Evolutionary conservation across 92 coral and sea anemone species (phyloP).

Genomic region (Bergia sp.): DNA sequence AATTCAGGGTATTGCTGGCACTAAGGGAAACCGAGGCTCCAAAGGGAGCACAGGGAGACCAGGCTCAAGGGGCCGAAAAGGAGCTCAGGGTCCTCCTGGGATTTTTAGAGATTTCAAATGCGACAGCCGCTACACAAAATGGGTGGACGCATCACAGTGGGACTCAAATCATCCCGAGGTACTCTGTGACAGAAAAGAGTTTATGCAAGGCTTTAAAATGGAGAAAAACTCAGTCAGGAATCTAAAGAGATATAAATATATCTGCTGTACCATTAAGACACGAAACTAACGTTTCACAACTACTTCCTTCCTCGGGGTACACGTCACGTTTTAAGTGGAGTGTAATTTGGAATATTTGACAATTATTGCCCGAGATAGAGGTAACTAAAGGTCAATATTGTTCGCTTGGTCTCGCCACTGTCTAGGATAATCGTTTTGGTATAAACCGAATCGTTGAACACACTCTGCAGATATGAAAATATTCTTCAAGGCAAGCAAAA

Average conservation of each 20-base stretch:
- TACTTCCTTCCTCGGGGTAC: not conserved
- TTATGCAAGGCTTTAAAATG: slow-evolving; percentile 75
- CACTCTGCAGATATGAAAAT: no score
- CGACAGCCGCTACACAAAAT: slow-evolving; percentile 72
- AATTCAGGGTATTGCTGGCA: slow-evolving; percentile 64
- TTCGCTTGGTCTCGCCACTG: not conserved
- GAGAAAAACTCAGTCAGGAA: slow-evolving; percentile 57
- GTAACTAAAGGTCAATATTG: not conserved
- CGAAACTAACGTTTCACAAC: not conserved
- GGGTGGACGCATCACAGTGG: slow-evolving; percentile 78
- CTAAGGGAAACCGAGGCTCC: slow-evolving; percentile 67
- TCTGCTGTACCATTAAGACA: slow-evolving; percentile 64
- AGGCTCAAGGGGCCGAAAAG: slow-evolving; percentile 81
- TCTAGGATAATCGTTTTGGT: not conserved
- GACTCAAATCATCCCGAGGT: slow-evolving; percentile 69
- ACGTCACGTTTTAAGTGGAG: not conserved
- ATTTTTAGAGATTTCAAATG: slow-evolving; percentile 71
- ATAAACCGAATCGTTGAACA: not conserved
- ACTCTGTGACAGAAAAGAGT: slow-evolving; percentile 76
- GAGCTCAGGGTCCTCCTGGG: slow-evolving; percentile 83
- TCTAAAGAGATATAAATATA: slow-evolving; percentile 63
- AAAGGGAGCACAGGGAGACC: slow-evolving; percentile 64
- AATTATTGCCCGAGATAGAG: not conserved
- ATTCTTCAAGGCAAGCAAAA: no score
- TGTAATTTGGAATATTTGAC: not conserved